Conservation (phyloP, 2,113 vertebrate species). For the Antigone vipio region DNA sequence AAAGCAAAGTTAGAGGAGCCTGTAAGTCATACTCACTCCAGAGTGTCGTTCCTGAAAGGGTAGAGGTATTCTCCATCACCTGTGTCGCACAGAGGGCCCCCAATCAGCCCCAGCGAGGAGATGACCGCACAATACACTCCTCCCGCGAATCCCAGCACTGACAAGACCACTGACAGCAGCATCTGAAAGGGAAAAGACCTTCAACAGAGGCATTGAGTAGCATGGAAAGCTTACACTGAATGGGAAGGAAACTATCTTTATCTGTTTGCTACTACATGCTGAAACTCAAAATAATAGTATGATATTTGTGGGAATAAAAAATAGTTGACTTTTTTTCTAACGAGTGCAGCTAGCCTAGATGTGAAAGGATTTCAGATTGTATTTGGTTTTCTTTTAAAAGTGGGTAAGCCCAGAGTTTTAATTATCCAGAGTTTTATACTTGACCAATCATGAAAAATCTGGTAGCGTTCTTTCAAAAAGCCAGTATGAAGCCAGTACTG, state of each 20-base stretch:
- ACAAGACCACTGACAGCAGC: conserved; percentile 51
- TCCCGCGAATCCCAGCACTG: conserved; percentile 7
- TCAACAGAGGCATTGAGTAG: neutral
- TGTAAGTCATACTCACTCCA: conserved; percentile 44
- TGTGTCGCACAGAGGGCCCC: conserved; percentile 59
- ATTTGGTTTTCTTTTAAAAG: neutral
- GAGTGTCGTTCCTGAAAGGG: conserved; percentile 65
- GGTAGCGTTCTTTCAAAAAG: neutral
- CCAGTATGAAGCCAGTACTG: neutral
- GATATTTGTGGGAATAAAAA: neutral
- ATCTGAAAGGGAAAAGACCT: conserved; percentile 46
- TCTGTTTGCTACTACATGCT: neutral
- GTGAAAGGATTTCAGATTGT: neutral
- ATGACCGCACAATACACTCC: conserved; percentile 45
- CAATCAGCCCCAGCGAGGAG: conserved; percentile 59
- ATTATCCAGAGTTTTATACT: neutral
- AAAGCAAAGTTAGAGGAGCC: neutral
- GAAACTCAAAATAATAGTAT: neutral
- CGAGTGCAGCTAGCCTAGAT: neutral
- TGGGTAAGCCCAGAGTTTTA: neutral
- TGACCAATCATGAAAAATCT: neutral
- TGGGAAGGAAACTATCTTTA: neutral
- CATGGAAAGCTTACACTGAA: neutral
- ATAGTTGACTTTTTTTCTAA: neutral
- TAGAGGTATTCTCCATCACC: conserved; percentile 65